These are phyloP conservation scores for Tribolium freemani DNA, from an alignment of 2,888 invertebrate species.

Conservation along the genomic window DNA sequence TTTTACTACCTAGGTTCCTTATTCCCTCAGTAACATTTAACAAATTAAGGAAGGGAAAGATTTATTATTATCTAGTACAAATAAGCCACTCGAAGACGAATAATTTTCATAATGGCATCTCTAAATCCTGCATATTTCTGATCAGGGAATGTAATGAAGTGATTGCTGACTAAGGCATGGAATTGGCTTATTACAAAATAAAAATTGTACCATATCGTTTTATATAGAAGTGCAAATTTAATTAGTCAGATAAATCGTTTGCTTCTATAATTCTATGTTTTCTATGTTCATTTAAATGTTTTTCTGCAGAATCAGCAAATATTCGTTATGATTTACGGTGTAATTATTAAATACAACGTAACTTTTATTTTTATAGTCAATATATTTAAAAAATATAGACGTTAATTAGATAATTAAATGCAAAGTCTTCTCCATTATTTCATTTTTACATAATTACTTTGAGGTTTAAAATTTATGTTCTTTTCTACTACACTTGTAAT, in stretches of 20 bases:
- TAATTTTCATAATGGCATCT: too few relatives aligned
- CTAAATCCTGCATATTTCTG: too few relatives aligned
- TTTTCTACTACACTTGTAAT: background rate
- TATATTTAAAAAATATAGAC: conserved; percentile 14
- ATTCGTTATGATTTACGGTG: background rate
- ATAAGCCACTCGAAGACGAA: too few relatives aligned
- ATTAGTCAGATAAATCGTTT: background rate
- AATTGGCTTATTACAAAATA: too few relatives aligned
- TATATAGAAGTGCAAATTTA: background rate
- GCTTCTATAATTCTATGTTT: background rate
- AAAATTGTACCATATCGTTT: too few relatives aligned
- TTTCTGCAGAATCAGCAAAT: conserved; percentile 2
- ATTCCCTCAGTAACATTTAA: too few relatives aligned
- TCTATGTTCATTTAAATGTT: background rate
- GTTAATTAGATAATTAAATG: conserved; percentile 14
- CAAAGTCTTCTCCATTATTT: conserved; percentile 2
- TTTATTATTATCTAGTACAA: too few relatives aligned
- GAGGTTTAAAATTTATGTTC: conserved; percentile 1
- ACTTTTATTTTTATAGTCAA: conserved; percentile 3
- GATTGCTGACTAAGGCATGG: too few relatives aligned
- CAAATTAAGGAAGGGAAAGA: too few relatives aligned
- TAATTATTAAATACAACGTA: conserved; percentile 9
- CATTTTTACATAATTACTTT: conserved; percentile 10
- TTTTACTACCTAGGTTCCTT: too few relatives aligned
- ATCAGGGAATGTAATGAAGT: too few relatives aligned